A percentile compares a stretch with the other conserved stretches of the same genome.
These are phyloP conservation scores for Oreocharis arfaki DNA, from an alignment of 2,113 vertebrate species.

Conservation along the genomic window DNA sequence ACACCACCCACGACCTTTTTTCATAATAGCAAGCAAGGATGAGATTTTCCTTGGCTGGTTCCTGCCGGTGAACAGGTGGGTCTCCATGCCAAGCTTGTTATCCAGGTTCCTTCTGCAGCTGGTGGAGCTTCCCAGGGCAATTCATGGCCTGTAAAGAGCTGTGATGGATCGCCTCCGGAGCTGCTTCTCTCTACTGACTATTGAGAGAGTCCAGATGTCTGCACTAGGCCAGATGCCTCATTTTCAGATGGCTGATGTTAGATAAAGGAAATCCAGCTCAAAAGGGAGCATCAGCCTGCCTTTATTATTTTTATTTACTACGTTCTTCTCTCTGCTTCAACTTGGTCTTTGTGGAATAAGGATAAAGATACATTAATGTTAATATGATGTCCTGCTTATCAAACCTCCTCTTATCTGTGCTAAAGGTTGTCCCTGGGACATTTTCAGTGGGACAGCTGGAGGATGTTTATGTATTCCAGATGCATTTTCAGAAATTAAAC, in stretches of 20 bases:
- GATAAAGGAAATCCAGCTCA: neutral
- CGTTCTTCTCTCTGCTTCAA: neutral
- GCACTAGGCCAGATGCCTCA: neutral
- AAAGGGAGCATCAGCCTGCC: neutral
- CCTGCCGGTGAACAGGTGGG: neutral
- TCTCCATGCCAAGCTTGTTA: neutral
- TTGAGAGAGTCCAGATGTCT: conserved; percentile 13
- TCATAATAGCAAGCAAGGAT: neutral
- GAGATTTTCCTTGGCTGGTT: neutral
- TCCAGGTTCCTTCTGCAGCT: neutral
- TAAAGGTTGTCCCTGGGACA: neutral
- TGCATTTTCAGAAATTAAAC: neutral
- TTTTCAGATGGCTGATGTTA: conserved; percentile 13
- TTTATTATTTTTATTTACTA: conserved; percentile 14
- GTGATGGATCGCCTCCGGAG: conserved; percentile 15
- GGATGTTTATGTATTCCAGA: neutral
- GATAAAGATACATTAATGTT: neutral
- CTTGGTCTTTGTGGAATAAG: neutral
- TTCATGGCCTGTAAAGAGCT: neutral
- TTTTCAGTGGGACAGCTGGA: neutral
- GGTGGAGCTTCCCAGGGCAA: neutral
- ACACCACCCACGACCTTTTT: neutral
- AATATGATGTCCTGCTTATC: neutral
- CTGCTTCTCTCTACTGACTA: neutral
- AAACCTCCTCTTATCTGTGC: neutral